These are phyloP conservation scores for Aphaenogaster floridana DNA, from an alignment of 1,140 invertebrate genomes.

Conservation along the genomic window DNA sequence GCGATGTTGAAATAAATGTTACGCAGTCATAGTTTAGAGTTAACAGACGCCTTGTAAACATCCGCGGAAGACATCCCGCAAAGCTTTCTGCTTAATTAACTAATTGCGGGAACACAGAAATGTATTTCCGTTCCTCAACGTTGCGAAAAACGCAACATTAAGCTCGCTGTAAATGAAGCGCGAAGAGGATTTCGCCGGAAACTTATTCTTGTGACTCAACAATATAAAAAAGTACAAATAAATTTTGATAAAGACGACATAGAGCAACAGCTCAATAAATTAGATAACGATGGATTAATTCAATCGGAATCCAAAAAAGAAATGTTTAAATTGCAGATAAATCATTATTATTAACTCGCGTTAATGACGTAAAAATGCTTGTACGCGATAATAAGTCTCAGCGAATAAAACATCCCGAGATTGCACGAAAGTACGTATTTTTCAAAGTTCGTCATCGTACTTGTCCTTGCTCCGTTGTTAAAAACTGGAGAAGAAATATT, in stretches of 20 bases:
- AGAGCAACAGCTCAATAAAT: background rate
- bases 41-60: background rate
- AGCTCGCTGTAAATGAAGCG: background rate
- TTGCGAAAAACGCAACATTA: background rate
- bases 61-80: background rate
- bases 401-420: background rate
- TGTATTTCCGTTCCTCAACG: background rate
- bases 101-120: background rate
- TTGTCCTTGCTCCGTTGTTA: too few relatives aligned
- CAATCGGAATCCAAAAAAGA: background rate
- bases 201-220: background rate
- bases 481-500: conserved; percentile 10
- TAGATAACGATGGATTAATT: background rate
- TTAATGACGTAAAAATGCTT: background rate
- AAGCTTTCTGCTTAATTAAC: conserved; percentile 36
- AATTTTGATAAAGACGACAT: too few relatives aligned
- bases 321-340: background rate
- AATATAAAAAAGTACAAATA: background rate
- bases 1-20: conserved; percentile 17
- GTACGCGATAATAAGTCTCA: background rate
- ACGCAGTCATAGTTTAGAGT: background rate
- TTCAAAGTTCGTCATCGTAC: background rate
- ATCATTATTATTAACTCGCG: background rate
- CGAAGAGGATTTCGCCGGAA: background rate
- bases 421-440: background rate